A percentile compares a stretch with the other conserved stretches of the same genome.
These are phyloP conservation scores for Valencia hispanica DNA, from an alignment of 2,797 vertebrate genomes.

Conservation along the genomic window DNA sequence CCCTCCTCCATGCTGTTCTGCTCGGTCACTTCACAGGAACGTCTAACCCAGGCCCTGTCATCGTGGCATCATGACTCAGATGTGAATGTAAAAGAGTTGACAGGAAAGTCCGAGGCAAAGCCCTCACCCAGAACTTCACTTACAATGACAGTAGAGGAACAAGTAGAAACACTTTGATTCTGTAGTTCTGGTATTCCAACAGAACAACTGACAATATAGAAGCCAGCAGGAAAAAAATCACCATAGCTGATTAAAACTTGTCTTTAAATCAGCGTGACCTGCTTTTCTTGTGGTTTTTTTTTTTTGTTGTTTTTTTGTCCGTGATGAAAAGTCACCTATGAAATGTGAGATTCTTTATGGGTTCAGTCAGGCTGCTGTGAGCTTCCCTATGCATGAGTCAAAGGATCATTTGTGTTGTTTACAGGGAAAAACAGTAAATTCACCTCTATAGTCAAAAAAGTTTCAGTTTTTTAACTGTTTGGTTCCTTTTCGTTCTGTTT, in stretches of 20 bases:
- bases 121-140: neutral
- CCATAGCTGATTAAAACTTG: neutral
- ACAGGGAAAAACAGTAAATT: neutral
- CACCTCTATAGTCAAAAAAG: neutral
- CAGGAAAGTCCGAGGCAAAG: neutral
- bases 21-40: slow-evolving; percentile 11
- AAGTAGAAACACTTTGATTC: neutral
- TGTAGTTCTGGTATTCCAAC: too few relatives aligned
- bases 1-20: neutral
- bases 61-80: neutral
- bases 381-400: neutral
- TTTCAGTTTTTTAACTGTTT: neutral
- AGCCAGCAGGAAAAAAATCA: neutral
- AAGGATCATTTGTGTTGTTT: neutral
- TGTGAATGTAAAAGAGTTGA: slow-evolving; percentile 13
- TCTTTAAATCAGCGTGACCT: neutral
- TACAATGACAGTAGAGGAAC: neutral
- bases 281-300: too few relatives aligned
- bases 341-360: neutral
- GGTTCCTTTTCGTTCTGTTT: neutral
- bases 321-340: neutral
- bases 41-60: neutral
- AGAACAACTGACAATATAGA: neutral
- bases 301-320: neutral
- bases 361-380: neutral